These are phyloP conservation scores for Homalodisca vitripennis DNA, from an alignment of 1,140 invertebrate genomes.

Conservation along the genomic window DNA sequence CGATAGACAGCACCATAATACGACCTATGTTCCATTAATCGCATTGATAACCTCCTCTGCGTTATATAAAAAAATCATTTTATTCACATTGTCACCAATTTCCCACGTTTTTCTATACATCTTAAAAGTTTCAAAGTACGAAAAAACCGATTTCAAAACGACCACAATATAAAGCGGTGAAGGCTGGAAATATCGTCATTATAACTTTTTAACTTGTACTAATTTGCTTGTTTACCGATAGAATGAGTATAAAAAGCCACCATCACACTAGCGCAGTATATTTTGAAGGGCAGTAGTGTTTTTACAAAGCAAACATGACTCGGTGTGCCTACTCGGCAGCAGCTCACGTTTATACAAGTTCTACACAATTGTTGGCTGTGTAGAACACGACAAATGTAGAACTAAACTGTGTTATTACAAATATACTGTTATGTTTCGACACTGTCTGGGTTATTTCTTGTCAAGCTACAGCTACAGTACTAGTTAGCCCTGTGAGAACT, in stretches of 20 bases:
- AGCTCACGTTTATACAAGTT: conserved; percentile 11
- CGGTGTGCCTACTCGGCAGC: not conserved
- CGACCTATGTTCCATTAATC: too few relatives aligned
- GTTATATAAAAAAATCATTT: too few relatives aligned
- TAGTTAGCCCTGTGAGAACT: not conserved
- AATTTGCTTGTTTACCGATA: not conserved
- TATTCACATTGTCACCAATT: not conserved
- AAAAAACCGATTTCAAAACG: not conserved
- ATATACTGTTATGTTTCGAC: conserved; percentile 24
- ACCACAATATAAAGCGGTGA: not conserved
- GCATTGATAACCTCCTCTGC: too few relatives aligned
- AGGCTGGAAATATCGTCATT: not conserved
- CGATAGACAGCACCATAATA: too few relatives aligned
- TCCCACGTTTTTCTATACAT: not conserved
- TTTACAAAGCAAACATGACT: conserved; percentile 9
- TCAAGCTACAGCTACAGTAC: too few relatives aligned
- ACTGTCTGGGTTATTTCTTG: not conserved
- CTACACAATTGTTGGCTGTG: not conserved
- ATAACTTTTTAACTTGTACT: not conserved
- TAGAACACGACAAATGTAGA: not conserved
- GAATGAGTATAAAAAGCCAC: not conserved
- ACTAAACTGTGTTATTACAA: conserved; percentile 20
- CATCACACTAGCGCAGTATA: not conserved
- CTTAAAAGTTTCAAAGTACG: not conserved
- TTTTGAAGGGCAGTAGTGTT: conserved; percentile 11